Evolutionary conservation across 2,797 vertebrate species (phyloP).

Genomic region (Gambelia wislizenii): DNA sequence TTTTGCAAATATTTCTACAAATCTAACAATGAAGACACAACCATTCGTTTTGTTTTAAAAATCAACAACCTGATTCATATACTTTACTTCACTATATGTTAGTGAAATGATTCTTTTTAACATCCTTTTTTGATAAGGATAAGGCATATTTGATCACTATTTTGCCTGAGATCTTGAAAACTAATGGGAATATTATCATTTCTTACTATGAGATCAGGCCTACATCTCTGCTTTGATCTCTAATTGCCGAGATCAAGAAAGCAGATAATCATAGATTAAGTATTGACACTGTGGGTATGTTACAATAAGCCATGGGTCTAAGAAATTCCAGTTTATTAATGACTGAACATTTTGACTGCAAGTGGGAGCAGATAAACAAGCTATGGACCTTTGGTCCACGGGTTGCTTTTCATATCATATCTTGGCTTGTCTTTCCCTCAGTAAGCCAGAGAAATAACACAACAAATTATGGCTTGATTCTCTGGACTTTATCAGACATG

Average conservation of each 20-base stretch:
- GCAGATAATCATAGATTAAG: background rate
- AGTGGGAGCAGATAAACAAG: too few relatives aligned
- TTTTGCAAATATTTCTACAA: slow-evolving; percentile 57
- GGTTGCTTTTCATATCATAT: too few relatives aligned
- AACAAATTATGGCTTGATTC: too few relatives aligned
- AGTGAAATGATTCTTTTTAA: background rate
- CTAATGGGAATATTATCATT: background rate
- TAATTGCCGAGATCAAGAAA: background rate
- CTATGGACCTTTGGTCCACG: too few relatives aligned
- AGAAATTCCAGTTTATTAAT: too few relatives aligned
- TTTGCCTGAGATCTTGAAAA: background rate
- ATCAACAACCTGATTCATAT: slow-evolving; percentile 3
- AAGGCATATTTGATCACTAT: background rate
- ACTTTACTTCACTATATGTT: background rate
- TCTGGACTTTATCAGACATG: too few relatives aligned
- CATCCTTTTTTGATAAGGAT: background rate
- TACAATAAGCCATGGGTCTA: too few relatives aligned
- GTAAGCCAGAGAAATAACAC: too few relatives aligned
- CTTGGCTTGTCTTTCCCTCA: too few relatives aligned
- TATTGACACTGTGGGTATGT: background rate
- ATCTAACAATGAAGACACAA: background rate
- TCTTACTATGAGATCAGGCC: background rate
- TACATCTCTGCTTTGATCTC: background rate
- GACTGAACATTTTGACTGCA: too few relatives aligned
- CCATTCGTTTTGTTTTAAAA: slow-evolving; percentile 49